Conservation (phyloP, 2,797 vertebrate genomes). For the Zenarchopterus dispar region DNA sequence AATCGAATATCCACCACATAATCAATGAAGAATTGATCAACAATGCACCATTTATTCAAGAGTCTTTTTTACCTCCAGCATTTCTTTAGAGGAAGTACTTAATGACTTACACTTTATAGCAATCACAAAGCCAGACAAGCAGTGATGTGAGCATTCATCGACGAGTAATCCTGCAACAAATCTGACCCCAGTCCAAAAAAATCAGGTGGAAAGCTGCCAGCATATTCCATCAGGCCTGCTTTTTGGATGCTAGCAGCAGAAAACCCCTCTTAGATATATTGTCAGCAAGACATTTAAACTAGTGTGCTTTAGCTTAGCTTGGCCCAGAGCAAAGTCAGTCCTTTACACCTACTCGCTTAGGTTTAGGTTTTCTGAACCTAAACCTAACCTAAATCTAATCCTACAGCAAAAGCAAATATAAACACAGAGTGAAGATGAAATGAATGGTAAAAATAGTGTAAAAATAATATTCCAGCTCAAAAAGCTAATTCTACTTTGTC, state of each 20-base stretch:
- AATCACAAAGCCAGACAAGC: conserved; percentile 3
- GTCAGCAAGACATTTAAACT: too few relatives aligned
- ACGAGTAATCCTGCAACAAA: conserved; percentile 19
- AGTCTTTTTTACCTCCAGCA: neutral
- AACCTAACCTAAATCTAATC: too few relatives aligned
- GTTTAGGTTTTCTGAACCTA: too few relatives aligned
- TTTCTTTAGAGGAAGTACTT: too few relatives aligned
- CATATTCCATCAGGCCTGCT: neutral
- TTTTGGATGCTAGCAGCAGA: neutral
- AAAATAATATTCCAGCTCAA: too few relatives aligned
- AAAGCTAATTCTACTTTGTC: too few relatives aligned
- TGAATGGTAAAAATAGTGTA: too few relatives aligned
- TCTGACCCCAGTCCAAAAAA: conserved; percentile 6
- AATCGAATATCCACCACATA: neutral
- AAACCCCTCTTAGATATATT: neutral
- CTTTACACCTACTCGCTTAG: too few relatives aligned
- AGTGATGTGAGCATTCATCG: conserved; percentile 8
- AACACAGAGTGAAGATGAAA: too few relatives aligned
- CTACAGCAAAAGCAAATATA: too few relatives aligned
- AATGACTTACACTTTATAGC: neutral
- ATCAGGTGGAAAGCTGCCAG: conserved; percentile 1
- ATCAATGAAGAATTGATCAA: conserved; percentile 17
- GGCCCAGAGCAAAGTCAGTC: too few relatives aligned
- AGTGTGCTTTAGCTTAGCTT: too few relatives aligned
- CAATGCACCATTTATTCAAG: conserved; percentile 27